A percentile compares a stretch with the other conserved stretches of the same genome.
Conservation (phyloP, 2,113 vertebrate genomes). For the Nicator chloris region DNA sequence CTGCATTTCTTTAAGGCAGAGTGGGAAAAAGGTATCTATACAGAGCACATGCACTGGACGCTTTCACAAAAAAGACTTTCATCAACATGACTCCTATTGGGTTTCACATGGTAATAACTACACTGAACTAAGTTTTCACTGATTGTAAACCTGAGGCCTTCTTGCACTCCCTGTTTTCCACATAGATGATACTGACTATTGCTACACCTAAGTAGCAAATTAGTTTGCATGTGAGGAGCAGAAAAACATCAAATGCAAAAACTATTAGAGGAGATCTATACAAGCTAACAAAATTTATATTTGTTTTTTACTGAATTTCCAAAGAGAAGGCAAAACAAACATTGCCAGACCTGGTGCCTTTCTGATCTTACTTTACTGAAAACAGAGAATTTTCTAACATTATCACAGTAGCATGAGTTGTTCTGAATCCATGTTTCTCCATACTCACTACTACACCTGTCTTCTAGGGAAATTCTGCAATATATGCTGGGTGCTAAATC, state of each 20-base stretch:
- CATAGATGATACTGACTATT: not conserved
- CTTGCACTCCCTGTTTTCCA: not conserved
- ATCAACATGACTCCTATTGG: not conserved
- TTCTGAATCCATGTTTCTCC: not conserved
- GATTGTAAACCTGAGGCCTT: not conserved
- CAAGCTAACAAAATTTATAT: not conserved
- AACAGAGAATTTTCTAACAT: not conserved
- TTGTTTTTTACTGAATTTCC: not conserved
- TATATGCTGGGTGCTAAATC: not conserved
- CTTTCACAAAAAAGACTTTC: not conserved
- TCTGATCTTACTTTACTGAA: not conserved
- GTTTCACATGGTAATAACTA: not conserved
- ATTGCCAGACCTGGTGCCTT: not conserved
- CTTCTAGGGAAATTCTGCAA: not conserved
- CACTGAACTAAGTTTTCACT: not conserved
- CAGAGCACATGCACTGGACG: rapidly evolving
- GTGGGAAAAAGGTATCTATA: not conserved
- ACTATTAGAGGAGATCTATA: not conserved
- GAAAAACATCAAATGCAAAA: not conserved
- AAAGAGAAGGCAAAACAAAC: not conserved
- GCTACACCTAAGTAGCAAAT: not conserved
- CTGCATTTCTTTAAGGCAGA: not conserved
- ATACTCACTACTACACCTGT: not conserved
- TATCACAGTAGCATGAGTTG: not conserved
- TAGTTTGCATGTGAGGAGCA: not conserved